phyloP scores from a whole-genome alignment of 1,140 invertebrate species.

The Gryllus bimaculatus region DNA sequence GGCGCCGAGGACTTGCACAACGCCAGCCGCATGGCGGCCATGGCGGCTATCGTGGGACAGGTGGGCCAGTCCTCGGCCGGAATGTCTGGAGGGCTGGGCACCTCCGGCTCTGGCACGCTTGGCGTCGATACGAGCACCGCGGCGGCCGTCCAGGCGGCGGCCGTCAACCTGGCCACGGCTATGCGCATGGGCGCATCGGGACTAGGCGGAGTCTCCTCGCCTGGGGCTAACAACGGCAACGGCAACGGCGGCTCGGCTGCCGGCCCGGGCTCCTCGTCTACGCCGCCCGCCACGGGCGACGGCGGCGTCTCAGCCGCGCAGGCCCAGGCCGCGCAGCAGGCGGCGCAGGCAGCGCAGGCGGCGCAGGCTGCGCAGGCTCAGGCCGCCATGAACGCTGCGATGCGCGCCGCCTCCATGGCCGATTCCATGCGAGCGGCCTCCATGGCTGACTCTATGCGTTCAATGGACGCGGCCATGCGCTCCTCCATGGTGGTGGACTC shows the following conservation, averaged over 20 bases:
- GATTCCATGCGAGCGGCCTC: constrained; percentile 24
- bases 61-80: constrained; percentile 46
- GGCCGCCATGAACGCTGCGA: constrained; percentile 32
- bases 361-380: constrained; percentile 23
- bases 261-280: constrained; percentile 18
- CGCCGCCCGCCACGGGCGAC: constrained; percentile 36
- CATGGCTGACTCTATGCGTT: constrained; percentile 25
- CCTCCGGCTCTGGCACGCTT: constrained; percentile 27
- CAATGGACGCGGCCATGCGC: constrained; percentile 31
- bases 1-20: constrained; percentile 58
- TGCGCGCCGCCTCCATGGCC: constrained; percentile 19
- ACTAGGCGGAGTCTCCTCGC: constrained; percentile 16
- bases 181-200: constrained; percentile 54
- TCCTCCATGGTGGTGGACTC: constrained; percentile 21
- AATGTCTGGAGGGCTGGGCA: constrained; percentile 30
- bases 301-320: constrained; percentile 25
- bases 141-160: constrained; percentile 52
- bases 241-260: constrained; percentile 37
- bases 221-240: constrained; percentile 45
- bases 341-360: constrained; percentile 30
- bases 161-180: constrained; percentile 66
- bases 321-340: constrained; percentile 32
- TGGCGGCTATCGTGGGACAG: constrained; percentile 56
- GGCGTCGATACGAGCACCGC: constrained; percentile 34
- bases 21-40: constrained; percentile 62